A percentile compares a stretch with the other conserved stretches of the same genome.
Evolutionary conservation across 1,140 invertebrate genomes (phyloP).

Genomic region (Hesperophylax magnus): DNA sequence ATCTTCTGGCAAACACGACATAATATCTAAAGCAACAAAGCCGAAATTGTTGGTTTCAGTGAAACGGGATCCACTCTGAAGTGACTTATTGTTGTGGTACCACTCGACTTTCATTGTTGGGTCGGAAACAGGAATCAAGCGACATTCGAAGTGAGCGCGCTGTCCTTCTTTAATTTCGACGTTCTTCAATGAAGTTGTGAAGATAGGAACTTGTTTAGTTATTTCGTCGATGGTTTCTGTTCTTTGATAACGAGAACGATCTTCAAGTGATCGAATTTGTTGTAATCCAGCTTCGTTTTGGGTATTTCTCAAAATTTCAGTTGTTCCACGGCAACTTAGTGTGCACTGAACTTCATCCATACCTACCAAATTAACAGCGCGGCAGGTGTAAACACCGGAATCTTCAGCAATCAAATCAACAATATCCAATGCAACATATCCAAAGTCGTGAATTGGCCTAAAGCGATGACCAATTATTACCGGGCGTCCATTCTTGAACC

Average conservation of each 20-base stretch:
- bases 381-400: constrained; percentile 93
- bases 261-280: constrained; percentile 90
- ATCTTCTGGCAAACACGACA: constrained; percentile 93
- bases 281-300: constrained; percentile 89
- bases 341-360: constrained; percentile 86
- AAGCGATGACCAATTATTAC: constrained; percentile 92
- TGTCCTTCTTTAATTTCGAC: constrained; percentile 96
- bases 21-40: constrained; percentile 93
- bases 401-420: constrained; percentile 94
- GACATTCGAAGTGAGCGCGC: constrained; percentile 95
- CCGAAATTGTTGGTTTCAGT: constrained; percentile 95
- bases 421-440: constrained; percentile 94
- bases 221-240: constrained; percentile 84
- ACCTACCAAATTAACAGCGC: constrained; percentile 91
- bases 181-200: constrained; percentile 91
- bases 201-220: constrained; percentile 90
- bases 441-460: constrained; percentile 95
- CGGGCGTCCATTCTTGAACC: constrained; percentile 92
- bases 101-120: constrained; percentile 97
- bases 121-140: constrained; percentile 96
- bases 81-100: constrained; percentile 93
- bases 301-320: constrained; percentile 85
- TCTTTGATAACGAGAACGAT: constrained; percentile 82
- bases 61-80: constrained; percentile 91
- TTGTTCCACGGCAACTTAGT: constrained; percentile 79